Base-by-base conservation (phyloP, 2,113 vertebrate species). In the Oryzias curvinotus region DNA sequence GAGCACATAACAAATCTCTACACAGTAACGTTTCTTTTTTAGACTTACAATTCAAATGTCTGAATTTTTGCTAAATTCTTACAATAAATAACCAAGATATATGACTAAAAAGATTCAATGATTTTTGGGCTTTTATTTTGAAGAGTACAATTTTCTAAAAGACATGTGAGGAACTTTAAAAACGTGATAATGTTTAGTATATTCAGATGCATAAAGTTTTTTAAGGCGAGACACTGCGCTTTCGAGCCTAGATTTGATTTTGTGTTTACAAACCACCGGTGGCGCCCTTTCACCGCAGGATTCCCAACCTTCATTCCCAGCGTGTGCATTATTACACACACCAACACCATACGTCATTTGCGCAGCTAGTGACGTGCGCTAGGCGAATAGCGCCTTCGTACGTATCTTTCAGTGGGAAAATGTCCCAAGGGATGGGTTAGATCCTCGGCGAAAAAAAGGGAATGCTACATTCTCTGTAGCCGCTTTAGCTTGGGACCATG, bases 181-280 rank as follows among this genome's bases (percentile, higher is more conserved):
- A 12, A 36, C 10, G 30, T 36, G 30, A 12, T 8, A 36, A 36
- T 36, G 36, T 36, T 36, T 12, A 12, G 36, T 12, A 10, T 12
- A 1, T 36, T 36, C 8, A 36, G 36, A 36, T 36, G 36, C 10
- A 36, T 8, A 36, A 36, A 12, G 36, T 36, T 36, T 36, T 36
- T 36, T 12, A 10, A 36, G 8, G 8, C 36, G 36, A 36, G 36
- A 36, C 8, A 1, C 3, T 3, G 8, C 12, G 0, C 12, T 36
- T 13, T 10, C 3, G 12, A 36, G 10, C 36, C 36, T 36, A 36
- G 10, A 36, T 36, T 43, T 14, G 57, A 0, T 54, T 66, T 66
- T 82, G 68, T 70, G 57, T 83, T 78, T 81, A 69, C 78, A 46
- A 82, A 73, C 84, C 88, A 79, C 74, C 71, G 16, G 83, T 76